Conservation (phyloP, 1,140 invertebrate genomes). For the Atta colombica region DNA sequence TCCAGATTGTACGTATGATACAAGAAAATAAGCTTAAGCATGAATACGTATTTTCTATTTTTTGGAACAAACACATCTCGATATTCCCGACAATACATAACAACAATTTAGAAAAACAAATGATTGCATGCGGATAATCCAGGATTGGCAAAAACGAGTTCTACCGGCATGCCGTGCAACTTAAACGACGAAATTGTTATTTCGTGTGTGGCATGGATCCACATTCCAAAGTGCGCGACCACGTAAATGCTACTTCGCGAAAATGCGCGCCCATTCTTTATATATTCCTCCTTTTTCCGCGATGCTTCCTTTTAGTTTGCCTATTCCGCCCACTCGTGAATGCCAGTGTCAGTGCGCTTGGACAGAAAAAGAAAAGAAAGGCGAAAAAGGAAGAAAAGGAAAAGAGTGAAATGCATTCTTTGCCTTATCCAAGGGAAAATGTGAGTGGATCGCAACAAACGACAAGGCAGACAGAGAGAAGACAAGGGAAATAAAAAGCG, state of each 20-base stretch:
- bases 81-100: not conserved
- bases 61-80: not conserved
- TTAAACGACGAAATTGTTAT: conserved; percentile 73
- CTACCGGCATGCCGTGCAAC: conserved; percentile 4
- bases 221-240: conserved; percentile 68
- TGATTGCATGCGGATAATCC: conserved; percentile 12
- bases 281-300: conserved; percentile 62
- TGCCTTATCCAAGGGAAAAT: conserved; percentile 43
- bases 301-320: conserved; percentile 24
- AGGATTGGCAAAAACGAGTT: conserved; percentile 22
- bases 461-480: not conserved
- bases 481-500: conserved; percentile 29
- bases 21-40: not conserved
- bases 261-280: conserved; percentile 76
- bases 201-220: conserved; percentile 66
- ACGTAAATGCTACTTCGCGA: conserved; percentile 74
- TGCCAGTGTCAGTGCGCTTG: conserved; percentile 42
- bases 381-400: conserved; percentile 20
- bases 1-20: too few relatives aligned
- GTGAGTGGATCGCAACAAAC: conserved; percentile 55
- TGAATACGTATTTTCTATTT: not conserved
- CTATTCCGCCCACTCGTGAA: conserved; percentile 45
- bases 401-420: conserved; percentile 71
- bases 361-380: conserved; percentile 19
- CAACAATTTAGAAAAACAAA: not conserved